Evolutionary conservation across 2,797 vertebrate species (phyloP).

Genomic region (Halcyon leucocephala): DNA sequence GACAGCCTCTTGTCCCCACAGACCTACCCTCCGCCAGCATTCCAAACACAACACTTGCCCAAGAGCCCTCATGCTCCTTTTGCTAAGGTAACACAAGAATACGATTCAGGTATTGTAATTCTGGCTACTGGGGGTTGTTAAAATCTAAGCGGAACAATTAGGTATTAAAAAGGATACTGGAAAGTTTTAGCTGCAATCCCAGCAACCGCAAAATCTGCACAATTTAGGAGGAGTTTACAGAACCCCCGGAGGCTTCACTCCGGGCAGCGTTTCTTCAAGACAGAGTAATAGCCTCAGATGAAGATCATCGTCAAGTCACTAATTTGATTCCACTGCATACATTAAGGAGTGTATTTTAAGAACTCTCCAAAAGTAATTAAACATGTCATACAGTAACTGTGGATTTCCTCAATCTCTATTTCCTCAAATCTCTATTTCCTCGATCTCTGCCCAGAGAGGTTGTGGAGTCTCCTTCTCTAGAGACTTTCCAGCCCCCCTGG

Average conservation of each 20-base stretch:
- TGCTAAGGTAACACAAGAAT: neutral
- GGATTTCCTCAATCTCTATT: neutral
- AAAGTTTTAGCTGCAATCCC: neutral
- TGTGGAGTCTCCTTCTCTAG: too few species aligned
- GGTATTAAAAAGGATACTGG: neutral
- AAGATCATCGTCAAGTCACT: neutral
- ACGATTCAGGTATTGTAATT: neutral
- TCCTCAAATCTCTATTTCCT: too few species aligned
- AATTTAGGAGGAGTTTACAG: neutral
- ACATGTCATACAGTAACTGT: neutral
- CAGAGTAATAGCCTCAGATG: neutral
- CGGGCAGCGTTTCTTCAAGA: neutral
- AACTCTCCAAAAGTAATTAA: conserved; percentile 1
- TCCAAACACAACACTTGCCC: neutral
- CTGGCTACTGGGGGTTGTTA: neutral
- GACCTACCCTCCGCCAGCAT: neutral
- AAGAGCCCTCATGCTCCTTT: neutral
- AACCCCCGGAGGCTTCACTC: neutral
- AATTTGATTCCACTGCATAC: neutral
- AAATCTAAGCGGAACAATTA: neutral
- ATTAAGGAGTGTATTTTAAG: neutral
- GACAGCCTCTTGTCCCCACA: neutral
- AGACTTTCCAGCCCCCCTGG: too few species aligned
- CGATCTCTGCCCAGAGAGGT: too few species aligned
- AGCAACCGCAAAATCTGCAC: neutral